phyloP scores from a whole-genome alignment of 1,140 invertebrate genomes.

The Babylonia areolata region DNA sequence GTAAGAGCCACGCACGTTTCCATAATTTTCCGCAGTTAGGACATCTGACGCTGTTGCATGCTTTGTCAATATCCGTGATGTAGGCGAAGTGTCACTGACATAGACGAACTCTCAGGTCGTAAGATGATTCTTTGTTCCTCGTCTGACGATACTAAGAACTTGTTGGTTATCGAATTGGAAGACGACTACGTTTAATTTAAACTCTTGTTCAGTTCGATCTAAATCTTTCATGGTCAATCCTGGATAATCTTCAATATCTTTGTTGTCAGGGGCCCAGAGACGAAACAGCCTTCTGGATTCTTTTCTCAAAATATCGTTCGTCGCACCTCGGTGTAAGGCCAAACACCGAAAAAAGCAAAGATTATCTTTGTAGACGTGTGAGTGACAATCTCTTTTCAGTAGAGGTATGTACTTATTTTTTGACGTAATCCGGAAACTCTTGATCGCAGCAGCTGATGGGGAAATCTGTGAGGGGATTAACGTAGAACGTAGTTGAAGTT shows the following conservation, averaged over 20 bases:
- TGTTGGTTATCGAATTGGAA: not conserved
- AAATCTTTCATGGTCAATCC: not conserved
- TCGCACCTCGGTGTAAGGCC: not conserved
- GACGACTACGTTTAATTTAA: not conserved
- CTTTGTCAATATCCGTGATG: slow-evolving; percentile 5
- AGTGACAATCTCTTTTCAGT: not conserved
- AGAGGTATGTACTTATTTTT: not conserved
- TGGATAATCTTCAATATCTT: not conserved
- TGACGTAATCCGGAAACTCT: not conserved
- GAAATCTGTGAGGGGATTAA: not conserved
- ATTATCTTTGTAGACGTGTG: not conserved
- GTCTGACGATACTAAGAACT: not conserved
- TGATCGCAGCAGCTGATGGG: not conserved
- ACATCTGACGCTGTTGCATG: not conserved
- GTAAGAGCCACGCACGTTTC: not conserved
- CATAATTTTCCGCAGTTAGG: not conserved
- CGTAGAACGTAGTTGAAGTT: too few relatives aligned
- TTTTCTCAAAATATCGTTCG: not conserved
- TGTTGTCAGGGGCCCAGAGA: not conserved
- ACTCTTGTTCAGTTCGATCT: not conserved
- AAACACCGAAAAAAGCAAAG: slow-evolving; percentile 1
- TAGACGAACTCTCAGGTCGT: not conserved
- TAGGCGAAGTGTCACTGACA: slow-evolving; percentile 6
- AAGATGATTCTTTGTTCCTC: not conserved
- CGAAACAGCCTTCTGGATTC: not conserved